Percentiles rank a stretch among this genome's conserved stretches.
phyloP scores from a whole-genome alignment of 2,888 invertebrate species.

The Phengaris arion region DNA sequence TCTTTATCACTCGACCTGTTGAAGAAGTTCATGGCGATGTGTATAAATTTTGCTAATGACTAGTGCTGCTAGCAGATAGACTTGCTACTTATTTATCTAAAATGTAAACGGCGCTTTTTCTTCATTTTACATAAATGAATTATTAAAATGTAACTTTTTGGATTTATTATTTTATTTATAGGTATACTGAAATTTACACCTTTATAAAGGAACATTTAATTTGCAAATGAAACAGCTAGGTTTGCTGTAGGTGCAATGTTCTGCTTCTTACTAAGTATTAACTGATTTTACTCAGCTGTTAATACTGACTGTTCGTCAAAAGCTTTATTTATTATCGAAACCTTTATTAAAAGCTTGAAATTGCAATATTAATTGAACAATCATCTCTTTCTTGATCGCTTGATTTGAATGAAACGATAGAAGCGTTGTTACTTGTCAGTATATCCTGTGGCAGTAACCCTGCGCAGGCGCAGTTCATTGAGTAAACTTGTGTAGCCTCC shows the following conservation, averaged over 20 bases:
- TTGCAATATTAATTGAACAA: constrained; percentile 27
- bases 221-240: too few species aligned
- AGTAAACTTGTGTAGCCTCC: constrained; percentile 63
- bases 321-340: too few species aligned
- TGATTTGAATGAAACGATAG: constrained; percentile 10
- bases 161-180: too few species aligned
- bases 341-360: background rate
- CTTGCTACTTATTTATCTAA: background rate
- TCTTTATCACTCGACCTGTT: constrained; percentile 12
- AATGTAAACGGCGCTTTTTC: background rate
- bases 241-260: too few species aligned
- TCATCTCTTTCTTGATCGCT: background rate
- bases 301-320: too few species aligned
- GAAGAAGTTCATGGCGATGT: constrained; percentile 27
- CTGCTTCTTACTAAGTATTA: too few species aligned
- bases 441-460: constrained; percentile 41
- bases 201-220: too few species aligned
- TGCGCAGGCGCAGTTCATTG: constrained; percentile 63
- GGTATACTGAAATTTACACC: too few species aligned
- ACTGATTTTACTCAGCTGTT: too few species aligned
- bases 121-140: background rate
- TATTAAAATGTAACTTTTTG: background rate
- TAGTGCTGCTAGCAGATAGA: background rate
- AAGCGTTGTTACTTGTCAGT: constrained; percentile 38
- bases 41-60: constrained; percentile 19